A percentile compares a stretch with the other conserved stretches of the same genome.
Evolutionary conservation across 2,797 vertebrate species (phyloP).

Genomic region (Natrix natrix): DNA sequence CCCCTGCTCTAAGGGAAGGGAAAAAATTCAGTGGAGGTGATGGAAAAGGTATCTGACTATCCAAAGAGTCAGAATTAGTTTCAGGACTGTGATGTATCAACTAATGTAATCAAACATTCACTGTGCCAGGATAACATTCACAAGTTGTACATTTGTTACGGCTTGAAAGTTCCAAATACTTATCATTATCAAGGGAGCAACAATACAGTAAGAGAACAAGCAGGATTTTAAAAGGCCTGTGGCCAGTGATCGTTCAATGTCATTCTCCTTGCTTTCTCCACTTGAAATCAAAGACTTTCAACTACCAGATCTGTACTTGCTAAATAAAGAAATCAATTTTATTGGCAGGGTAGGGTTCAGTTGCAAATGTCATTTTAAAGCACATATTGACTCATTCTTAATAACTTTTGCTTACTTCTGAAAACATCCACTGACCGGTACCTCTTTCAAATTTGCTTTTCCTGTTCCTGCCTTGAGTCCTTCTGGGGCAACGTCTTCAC

Average conservation of each 20-base stretch:
- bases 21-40: background rate
- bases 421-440: background rate
- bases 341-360: background rate
- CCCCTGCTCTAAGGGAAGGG: background rate
- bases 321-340: background rate
- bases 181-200: background rate
- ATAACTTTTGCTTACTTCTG: background rate
- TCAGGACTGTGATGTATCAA: background rate
- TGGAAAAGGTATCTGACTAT: slow-evolving; percentile 13
- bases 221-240: slow-evolving; percentile 19
- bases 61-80: slow-evolving; percentile 10
- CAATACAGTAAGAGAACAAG: slow-evolving; percentile 19
- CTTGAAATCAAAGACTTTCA: background rate
- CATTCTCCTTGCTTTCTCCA: slow-evolving; percentile 39
- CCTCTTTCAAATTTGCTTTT: too few relatives aligned
- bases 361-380: background rate
- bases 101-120: background rate
- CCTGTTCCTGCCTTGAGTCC: background rate
- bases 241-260: slow-evolving; percentile 29
- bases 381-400: background rate
- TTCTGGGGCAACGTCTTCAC: background rate
- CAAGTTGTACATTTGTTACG: slow-evolving; percentile 37
- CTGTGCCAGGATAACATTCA: slow-evolving; percentile 38
- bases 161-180: slow-evolving; percentile 53
- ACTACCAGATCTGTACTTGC: background rate